Evolutionary conservation across 2,797 vertebrate species (phyloP).

Genomic region (Carduelis carduelis): DNA sequence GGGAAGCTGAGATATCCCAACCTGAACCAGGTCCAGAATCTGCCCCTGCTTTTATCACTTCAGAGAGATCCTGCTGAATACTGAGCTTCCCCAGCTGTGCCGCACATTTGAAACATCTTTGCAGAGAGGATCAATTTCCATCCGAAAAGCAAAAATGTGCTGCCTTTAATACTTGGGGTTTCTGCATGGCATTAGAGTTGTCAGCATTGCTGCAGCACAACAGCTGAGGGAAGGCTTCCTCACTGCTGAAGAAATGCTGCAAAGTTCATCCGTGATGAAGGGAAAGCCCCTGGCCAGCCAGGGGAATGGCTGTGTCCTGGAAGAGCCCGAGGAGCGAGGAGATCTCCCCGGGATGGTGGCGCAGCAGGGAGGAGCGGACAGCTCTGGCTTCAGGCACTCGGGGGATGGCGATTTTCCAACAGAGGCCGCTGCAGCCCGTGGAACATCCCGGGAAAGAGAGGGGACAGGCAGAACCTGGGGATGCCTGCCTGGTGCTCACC

Average conservation of each 20-base stretch:
- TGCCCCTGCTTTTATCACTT: not conserved
- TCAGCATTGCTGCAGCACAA: not conserved
- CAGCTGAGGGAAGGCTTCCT: not conserved
- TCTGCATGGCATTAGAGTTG: not conserved
- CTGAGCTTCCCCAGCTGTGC: not conserved
- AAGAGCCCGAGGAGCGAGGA: not conserved
- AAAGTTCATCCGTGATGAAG: not conserved
- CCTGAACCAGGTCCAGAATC: not conserved
- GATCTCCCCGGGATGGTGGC: accelerated
- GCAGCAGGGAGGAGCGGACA: not conserved
- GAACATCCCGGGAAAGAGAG: accelerated
- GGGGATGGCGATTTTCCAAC: not conserved
- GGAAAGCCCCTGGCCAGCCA: not conserved
- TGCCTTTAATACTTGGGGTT: not conserved
- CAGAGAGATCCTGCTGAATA: not conserved
- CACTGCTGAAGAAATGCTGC: not conserved
- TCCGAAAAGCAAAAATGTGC: not conserved
- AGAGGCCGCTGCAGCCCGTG: not conserved
- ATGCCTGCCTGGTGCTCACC: not conserved
- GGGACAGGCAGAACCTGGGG: not conserved
- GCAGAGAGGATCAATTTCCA: not conserved
- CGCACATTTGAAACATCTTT: not conserved
- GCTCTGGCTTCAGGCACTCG: not conserved
- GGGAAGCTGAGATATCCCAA: not conserved
- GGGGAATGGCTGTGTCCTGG: not conserved